Base-by-base conservation (phyloP, 2,888 invertebrate species). In the Amiota communis region DNA sequence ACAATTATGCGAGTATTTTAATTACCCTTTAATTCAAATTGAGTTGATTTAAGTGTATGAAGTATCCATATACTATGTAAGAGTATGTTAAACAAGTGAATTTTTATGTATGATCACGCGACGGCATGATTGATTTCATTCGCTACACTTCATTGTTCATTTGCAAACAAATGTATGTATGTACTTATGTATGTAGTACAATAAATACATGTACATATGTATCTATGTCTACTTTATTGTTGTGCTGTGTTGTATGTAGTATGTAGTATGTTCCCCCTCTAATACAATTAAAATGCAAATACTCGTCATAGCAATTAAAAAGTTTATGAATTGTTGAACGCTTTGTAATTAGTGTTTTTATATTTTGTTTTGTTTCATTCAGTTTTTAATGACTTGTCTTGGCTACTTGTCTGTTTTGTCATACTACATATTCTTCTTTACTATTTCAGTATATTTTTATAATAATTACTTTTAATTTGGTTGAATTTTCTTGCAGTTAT, bases 311-410 rank as follows among this genome's bases (percentile, higher is more conserved):
- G 76, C 77, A 80, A 81, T 85, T 79, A 80, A 79, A 81, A 78
- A 75, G 76, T 82, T 85, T 79, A 85, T 80, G 82, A 81, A 81
- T 82, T 81, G 82, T 82, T 85, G 75, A 78, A 81, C 83, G 81
- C 78, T 81, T 80, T 75, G 79, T 82, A 83, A 81, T 81, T 80
- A 77, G 74, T 72, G 70, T 57, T 57, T 77, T 81, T 83, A 81
- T 76, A 83, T 67, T 78, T 76, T 73, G 74, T 72, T n/a, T n/a
- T n/a, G 79, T 82, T 79, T 76, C 77, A 76, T 77, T 74, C 75
- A 75, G 75, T 75, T 64, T n/a, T 72, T 51, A 17, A 15, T n/a
- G 36, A 6, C 6, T 36, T 36, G 36, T 4, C 36, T 36, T 36
- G 36, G 36, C 36, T 36, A 36, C 36, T 36, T 36, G 36, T 2